Conservation (phyloP, 2,888 invertebrate genomes). For the Pedicia rivosa region DNA sequence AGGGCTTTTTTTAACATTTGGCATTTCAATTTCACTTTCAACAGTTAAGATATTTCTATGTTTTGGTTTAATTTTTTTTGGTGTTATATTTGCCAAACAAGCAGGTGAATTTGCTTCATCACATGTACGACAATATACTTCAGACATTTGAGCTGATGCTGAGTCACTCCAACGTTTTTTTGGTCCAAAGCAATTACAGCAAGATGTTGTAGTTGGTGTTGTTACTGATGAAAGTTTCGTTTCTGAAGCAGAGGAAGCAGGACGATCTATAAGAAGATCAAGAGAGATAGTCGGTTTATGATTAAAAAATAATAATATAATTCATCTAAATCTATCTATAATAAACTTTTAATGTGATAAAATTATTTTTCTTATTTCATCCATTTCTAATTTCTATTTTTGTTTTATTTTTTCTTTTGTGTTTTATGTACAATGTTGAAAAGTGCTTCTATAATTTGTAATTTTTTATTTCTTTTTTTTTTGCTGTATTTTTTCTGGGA, state of each 20-base stretch:
- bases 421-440: too few relatives aligned
- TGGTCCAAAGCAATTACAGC: conserved; percentile 28
- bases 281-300: too few relatives aligned
- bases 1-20: conserved; percentile 14
- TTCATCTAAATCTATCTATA: too few relatives aligned
- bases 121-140: conserved; percentile 38
- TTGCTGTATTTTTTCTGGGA: too few relatives aligned
- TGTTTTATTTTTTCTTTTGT: too few relatives aligned
- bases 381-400: too few relatives aligned
- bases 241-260: conserved; percentile 33
- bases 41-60: conserved; percentile 25
- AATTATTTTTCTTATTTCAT: too few relatives aligned
- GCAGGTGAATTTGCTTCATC: conserved; percentile 31
- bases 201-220: conserved; percentile 17
- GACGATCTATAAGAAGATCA: conserved; percentile 28
- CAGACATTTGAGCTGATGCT: conserved; percentile 36
- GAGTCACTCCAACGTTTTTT: conserved; percentile 22
- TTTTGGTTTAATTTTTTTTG: conserved; percentile 21
- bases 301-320: too few relatives aligned
- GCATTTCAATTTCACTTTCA: conserved; percentile 27
- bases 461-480: too few relatives aligned
- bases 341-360: too few relatives aligned
- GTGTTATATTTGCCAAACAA: conserved; percentile 33
- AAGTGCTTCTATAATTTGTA: too few relatives aligned
- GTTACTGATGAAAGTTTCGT: conserved; percentile 19